These are phyloP conservation scores for Zoanthus gigantus DNA, from an alignment of 92 coral and sea anemone genomes.

Conservation along the genomic window DNA sequence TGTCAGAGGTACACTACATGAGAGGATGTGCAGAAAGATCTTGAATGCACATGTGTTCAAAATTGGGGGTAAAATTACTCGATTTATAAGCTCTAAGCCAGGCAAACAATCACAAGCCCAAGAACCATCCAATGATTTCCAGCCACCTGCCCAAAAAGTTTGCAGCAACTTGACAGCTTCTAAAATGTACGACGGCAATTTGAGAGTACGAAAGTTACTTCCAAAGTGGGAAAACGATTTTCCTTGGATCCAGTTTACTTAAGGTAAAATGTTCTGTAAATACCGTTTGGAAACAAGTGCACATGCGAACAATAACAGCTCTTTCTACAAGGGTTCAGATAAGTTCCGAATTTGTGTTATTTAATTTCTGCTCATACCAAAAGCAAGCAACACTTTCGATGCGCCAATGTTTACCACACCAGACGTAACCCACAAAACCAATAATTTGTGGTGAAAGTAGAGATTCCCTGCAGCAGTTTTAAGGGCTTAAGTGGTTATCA, in stretches of 20 bases:
- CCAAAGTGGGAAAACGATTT: conserved; percentile 56
- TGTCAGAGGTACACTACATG: conserved; percentile 50
- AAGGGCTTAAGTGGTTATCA: conserved; percentile 6
- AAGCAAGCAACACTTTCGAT: conserved; percentile 51
- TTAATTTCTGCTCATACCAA: conserved; percentile 54
- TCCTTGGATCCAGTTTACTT: conserved; percentile 60
- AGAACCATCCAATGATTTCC: conserved; percentile 49
- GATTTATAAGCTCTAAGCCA: conserved; percentile 47
- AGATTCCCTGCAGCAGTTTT: conserved; percentile 58
- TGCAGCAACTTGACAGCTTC: conserved; percentile 56
- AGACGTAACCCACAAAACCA: conserved; percentile 56
- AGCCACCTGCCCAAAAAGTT: conserved; percentile 51
- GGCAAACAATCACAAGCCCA: conserved; percentile 50
- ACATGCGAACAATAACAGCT: conserved; percentile 55
- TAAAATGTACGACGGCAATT: conserved; percentile 49
- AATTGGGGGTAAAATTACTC: conserved; percentile 52
- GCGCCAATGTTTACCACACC: conserved; percentile 45
- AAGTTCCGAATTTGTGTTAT: conserved; percentile 52
- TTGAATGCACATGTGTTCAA: conserved; percentile 53
- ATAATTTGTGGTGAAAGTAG: conserved; percentile 54
- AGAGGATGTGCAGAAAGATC: conserved; percentile 52
- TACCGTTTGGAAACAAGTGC: conserved; percentile 49
- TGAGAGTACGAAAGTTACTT: conserved; percentile 58
- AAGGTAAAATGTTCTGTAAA: conserved; percentile 55
- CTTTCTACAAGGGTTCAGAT: conserved; percentile 52